Base-by-base conservation (phyloP, 2,797 vertebrate species). In the Fistularia tabacaria region DNA sequence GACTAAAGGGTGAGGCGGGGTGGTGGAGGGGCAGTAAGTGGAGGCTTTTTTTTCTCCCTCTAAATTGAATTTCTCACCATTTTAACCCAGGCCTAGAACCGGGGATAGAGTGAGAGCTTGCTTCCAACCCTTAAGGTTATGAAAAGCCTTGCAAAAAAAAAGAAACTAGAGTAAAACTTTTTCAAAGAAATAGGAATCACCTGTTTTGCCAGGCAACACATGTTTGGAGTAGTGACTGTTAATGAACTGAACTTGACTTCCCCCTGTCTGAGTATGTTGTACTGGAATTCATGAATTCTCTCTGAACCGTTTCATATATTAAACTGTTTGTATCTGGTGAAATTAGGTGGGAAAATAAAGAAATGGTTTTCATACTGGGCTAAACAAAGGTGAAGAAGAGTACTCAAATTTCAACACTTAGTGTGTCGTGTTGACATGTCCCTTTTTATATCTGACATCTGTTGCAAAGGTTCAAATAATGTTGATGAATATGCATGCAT, bases 1-100 rank as follows among this genome's bases (percentile, higher is more conserved):
- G 74, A 82, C 80, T 82, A 74, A 67, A 53, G 73, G 77, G 65
- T 71, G 77, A 79, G 77, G 91, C 83, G 82, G 87, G 82, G 89
- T 89, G 84, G 85, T 87, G 84, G 77, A 75, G 79, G 74, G 73
- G 82, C 69, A 69, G 76, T 62, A 70, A 61, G 55, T 15, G 50
- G 53, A 74, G 71, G 54, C 52, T 70, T 72, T 87, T 57, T 75
- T 83, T 73, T n/a, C 12, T 13, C 44, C 6, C 14, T 43, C 51
- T 36, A 94, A 96, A 95, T 95, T 93, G 89, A 94, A 94, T 95
- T 98, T 97, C 93, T 95, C 93, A 94, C 92, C 91, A 88, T 93
- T 93, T 90, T 90, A 91, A 85, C 82, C 85, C 75, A 83, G 92
- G 91, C 92, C 91, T 86, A 71, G 89, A 89, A 93, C 84, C 90